Base-by-base conservation (phyloP, 2,797 vertebrate genomes). In the Pteronotus mesoamericanus region DNA sequence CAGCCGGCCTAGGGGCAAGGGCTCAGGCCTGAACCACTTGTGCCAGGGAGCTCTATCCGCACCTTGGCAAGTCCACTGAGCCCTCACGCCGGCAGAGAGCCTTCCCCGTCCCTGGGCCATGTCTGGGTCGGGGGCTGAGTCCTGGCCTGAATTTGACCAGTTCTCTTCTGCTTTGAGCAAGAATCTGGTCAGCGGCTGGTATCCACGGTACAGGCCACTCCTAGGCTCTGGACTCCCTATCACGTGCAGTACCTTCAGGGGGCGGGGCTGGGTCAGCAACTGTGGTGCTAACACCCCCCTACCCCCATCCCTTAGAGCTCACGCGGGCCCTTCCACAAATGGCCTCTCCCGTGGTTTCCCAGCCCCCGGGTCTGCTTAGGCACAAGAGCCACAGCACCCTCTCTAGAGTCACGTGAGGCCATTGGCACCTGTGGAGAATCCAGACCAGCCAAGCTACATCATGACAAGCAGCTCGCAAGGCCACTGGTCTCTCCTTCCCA, bases 331-430 rank as follows among this genome's bases (percentile, higher is more conserved):
- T 53, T 51, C 80, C n/a, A 10, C 2, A 10, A 90, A 15, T 24
- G 64, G 44, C 53, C 39, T 29, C 37, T 86, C 14, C 16, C 26
- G 29, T 87, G 83, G 80, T 68, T 75, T 72, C 79, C 53, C 59
- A 89, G 42, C 66, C 53, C 72, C 61, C 29, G 61, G 55, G 75
- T 55, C 66, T 57, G 83, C 93, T 96, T 66, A 57, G 93, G 83
- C 89, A 68, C 39, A 86, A 79, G 42, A 91, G 91, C 94, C 94
- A 94, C 92, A 89, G 71, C 51, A 94, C 95, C 86, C 84, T 86
- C 64, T 42, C 39, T 37, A 53, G 55, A 80, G 59, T 92, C 84
- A 53, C 10, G 14, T 74, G 93, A 94, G 19, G 61, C 61, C 69
- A 61, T 4, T 86, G 64, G 83, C 89, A 72, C 84, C 87, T 32